Conservation (phyloP, 2,888 invertebrate genomes). For the Lasioglossum zephyrum region DNA sequence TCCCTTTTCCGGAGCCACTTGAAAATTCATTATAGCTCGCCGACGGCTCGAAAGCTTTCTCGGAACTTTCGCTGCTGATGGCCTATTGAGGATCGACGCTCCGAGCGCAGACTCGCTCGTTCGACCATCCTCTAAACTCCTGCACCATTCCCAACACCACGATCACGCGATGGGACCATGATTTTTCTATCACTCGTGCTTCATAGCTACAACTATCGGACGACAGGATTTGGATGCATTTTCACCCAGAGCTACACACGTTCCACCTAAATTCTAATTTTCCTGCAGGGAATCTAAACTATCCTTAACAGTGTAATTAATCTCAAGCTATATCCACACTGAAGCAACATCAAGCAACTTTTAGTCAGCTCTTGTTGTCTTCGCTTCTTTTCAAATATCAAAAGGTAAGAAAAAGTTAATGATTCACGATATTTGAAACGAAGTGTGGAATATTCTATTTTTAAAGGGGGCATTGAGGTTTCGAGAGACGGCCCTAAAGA, state of each 20-base stretch:
- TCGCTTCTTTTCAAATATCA: not conserved
- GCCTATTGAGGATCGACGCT: constrained; percentile 2
- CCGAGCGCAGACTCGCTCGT: not conserved
- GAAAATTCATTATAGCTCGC: constrained; percentile 53
- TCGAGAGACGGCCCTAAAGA: not conserved
- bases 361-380: not conserved
- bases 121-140: not conserved
- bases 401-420: not conserved
- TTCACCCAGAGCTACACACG: not conserved
- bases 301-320: not conserved
- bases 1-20: constrained; percentile 44
- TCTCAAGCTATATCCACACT: not conserved
- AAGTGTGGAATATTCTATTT: not conserved
- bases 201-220: not conserved
- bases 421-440: not conserved
- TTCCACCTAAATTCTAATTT: too few relatives aligned
- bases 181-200: not conserved
- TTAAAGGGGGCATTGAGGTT: not conserved
- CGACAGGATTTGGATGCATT: not conserved
- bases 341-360: not conserved
- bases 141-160: not conserved
- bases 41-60: constrained; percentile 37
- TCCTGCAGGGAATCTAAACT: too few relatives aligned
- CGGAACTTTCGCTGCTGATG: constrained; percentile 14
- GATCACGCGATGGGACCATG: not conserved